Conservation (phyloP, 2,797 vertebrate species). For the Sebastes glaucus region DNA sequence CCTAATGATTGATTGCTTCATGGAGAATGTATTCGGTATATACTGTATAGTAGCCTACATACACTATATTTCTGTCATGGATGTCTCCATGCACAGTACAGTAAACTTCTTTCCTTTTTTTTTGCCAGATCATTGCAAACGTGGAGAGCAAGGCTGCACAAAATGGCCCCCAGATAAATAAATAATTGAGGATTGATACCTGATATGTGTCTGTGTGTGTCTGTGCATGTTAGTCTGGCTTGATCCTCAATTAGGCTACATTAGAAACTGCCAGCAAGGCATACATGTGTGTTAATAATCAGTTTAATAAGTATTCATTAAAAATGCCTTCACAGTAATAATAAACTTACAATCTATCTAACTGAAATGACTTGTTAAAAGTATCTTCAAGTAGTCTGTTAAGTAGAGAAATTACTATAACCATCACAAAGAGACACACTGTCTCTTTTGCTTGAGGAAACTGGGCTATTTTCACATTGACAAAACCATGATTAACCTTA, state of each 20-base stretch:
- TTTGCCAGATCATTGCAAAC: background rate
- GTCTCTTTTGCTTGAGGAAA: no score
- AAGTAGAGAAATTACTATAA: background rate
- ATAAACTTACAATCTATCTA: background rate
- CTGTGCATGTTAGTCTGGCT: background rate
- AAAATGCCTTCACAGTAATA: background rate
- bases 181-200: slow-evolving; percentile 49
- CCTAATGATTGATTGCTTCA: background rate
- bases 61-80: background rate
- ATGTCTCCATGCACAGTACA: background rate
- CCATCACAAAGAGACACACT: background rate
- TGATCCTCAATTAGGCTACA: background rate
- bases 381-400: background rate
- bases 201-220: slow-evolving; percentile 11
- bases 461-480: no score
- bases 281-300: background rate
- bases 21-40: fast-evolving
- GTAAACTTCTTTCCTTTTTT: background rate
- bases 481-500: no score
- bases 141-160: slow-evolving; percentile 28
- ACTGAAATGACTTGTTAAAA: background rate
- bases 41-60: background rate
- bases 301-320: background rate
- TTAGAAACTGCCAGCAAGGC: background rate
- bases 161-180: slow-evolving; percentile 68